These are phyloP conservation scores for Lasiommata megera DNA, from an alignment of 2,888 invertebrate species.

Conservation along the genomic window DNA sequence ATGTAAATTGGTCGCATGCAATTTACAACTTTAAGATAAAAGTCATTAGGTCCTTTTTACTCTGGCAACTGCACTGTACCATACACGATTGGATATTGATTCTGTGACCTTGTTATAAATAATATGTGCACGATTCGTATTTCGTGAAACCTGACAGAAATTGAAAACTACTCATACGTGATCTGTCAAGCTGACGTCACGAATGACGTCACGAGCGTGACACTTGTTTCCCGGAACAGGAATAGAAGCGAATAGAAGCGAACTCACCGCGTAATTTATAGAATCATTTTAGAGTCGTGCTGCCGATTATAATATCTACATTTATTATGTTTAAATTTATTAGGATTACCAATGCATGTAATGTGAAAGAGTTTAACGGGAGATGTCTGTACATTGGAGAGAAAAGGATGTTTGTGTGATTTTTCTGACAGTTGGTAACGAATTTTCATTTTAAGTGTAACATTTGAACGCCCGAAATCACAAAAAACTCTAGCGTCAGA, in stretches of 20 bases:
- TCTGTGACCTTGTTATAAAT: too few relatives aligned
- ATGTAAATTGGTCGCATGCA: too few relatives aligned
- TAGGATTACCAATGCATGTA: constrained; percentile 42
- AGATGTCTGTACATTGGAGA: constrained; percentile 8
- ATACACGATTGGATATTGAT: too few relatives aligned
- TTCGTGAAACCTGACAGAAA: too few relatives aligned
- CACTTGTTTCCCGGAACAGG: background rate
- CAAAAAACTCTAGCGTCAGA: background rate
- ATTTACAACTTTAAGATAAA: too few relatives aligned
- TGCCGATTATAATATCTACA: constrained; percentile 51
- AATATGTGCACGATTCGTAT: too few relatives aligned
- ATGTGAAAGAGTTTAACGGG: constrained; percentile 1
- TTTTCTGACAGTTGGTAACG: background rate
- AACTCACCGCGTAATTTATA: constrained; percentile 68
- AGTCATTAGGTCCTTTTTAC: too few relatives aligned
- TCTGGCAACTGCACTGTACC: too few relatives aligned
- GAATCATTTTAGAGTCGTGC: constrained; percentile 58
- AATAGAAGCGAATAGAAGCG: constrained; percentile 52
- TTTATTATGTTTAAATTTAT: constrained; percentile 50
- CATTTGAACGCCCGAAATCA: too few relatives aligned
- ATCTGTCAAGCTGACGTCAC: too few relatives aligned
- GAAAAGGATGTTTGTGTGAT: background rate
- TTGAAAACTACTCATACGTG: too few relatives aligned
- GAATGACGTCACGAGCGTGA: background rate
- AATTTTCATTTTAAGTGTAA: background rate